Conservation (phyloP, 2,113 vertebrate genomes). For the Peromyscus leucopus region DNA sequence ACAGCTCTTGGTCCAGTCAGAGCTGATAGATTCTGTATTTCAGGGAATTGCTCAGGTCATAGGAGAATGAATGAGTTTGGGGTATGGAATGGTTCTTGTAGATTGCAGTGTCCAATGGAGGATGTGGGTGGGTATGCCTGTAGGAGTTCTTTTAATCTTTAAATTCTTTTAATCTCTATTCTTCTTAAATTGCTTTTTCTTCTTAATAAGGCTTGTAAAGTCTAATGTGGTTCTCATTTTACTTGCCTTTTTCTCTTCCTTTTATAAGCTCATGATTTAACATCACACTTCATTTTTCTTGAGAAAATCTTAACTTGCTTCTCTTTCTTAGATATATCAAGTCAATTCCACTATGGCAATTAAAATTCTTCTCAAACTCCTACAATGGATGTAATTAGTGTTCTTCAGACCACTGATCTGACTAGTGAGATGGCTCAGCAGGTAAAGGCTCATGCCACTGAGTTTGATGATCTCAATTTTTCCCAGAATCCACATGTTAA, state of each 20-base stretch:
- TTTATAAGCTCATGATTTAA: background rate
- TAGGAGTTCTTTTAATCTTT: background rate
- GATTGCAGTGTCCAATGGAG: too few relatives aligned
- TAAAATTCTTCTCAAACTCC: background rate
- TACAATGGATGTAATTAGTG: background rate
- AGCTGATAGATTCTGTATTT: too few relatives aligned
- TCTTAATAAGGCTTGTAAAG: background rate
- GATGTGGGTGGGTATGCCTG: too few relatives aligned
- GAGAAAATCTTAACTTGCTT: background rate
- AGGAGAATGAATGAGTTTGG: too few relatives aligned
- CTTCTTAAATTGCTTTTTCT: background rate
- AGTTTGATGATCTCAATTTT: background rate
- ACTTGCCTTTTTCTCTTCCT: background rate
- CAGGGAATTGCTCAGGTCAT: too few relatives aligned
- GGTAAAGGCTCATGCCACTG: background rate
- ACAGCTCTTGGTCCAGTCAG: too few relatives aligned
- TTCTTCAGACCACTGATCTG: background rate
- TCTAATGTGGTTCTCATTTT: background rate
- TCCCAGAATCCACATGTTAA: background rate
- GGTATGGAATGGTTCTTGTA: too few relatives aligned
- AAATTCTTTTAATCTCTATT: background rate
- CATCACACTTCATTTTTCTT: background rate
- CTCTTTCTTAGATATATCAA: background rate
- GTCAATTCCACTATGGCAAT: background rate
- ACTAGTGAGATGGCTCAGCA: too few relatives aligned